Evolutionary conservation across 2,797 vertebrate genomes (phyloP).

Genomic region (Cryptoprocta ferox): DNA sequence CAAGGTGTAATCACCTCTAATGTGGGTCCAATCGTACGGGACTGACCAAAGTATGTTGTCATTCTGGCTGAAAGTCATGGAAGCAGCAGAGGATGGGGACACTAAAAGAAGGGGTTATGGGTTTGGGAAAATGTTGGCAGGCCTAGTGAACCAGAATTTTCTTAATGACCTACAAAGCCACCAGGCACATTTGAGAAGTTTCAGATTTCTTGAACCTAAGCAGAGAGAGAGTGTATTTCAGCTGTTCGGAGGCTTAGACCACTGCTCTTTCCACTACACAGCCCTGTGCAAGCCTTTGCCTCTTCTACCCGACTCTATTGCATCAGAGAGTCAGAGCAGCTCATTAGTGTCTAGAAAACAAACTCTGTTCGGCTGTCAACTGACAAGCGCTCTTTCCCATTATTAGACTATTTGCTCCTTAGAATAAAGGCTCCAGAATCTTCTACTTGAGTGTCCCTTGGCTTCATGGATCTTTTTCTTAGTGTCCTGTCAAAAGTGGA

Average conservation of each 20-base stretch:
- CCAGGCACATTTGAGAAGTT: not conserved
- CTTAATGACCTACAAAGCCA: not conserved
- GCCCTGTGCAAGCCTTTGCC: not conserved
- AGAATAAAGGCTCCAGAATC: not conserved
- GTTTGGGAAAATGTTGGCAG: not conserved
- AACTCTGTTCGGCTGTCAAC: not conserved
- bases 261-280: not conserved
- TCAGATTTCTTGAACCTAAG: not conserved
- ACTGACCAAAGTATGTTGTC: not conserved
- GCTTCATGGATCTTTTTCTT: not conserved
- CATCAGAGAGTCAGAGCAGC: not conserved
- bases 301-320: not conserved
- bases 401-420: not conserved
- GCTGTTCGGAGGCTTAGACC: not conserved
- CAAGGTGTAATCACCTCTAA: not conserved
- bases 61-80: not conserved
- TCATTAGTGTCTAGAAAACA: not conserved
- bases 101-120: not conserved
- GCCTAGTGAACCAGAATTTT: not conserved
- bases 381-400: not conserved
- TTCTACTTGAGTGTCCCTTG: not conserved
- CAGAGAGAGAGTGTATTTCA: not conserved
- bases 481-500: not conserved
- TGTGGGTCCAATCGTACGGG: not conserved
- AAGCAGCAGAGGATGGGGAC: not conserved